A percentile compares a stretch with the other conserved stretches of the same genome.
Conservation (phyloP, 1,140 invertebrate genomes). For the Nephotettix cincticeps region DNA sequence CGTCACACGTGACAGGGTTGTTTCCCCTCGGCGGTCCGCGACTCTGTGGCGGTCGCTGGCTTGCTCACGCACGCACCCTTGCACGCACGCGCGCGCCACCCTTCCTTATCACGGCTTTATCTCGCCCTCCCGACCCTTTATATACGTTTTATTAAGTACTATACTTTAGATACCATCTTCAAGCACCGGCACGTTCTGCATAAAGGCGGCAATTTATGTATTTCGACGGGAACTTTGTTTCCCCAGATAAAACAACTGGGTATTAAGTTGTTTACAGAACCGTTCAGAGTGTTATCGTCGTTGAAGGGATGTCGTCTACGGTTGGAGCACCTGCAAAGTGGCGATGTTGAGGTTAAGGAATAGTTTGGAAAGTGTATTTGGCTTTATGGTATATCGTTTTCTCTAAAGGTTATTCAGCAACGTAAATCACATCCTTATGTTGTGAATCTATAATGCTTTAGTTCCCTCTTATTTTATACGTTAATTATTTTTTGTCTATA, state of each 20-base stretch:
- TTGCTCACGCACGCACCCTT: neutral
- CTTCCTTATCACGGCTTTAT: neutral
- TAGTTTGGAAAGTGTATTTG: too few relatives aligned
- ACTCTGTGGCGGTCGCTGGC: neutral
- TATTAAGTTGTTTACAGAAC: too few relatives aligned
- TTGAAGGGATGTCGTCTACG: too few relatives aligned
- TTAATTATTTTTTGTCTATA: too few relatives aligned
- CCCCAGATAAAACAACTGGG: neutral
- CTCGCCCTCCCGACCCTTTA: neutral
- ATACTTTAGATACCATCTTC: conserved; percentile 18
- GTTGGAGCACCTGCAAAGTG: too few relatives aligned
- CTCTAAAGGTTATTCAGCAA: too few relatives aligned
- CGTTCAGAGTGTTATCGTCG: too few relatives aligned
- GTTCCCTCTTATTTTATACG: too few relatives aligned
- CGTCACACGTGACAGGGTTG: neutral
- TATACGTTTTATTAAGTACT: conserved; percentile 19
- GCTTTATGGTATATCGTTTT: too few relatives aligned
- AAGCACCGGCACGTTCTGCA: conserved; percentile 14
- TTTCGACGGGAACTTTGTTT: conserved; percentile 6
- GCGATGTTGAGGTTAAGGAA: too few relatives aligned
- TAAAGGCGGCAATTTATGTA: conserved; percentile 14
- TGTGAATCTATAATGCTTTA: too few relatives aligned
- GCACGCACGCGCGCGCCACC: neutral
- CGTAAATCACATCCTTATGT: too few relatives aligned
- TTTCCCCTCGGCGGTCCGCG: neutral